Evolutionary conservation across 2,113 vertebrate genomes (phyloP).

Genomic region (Murina feae): DNA sequence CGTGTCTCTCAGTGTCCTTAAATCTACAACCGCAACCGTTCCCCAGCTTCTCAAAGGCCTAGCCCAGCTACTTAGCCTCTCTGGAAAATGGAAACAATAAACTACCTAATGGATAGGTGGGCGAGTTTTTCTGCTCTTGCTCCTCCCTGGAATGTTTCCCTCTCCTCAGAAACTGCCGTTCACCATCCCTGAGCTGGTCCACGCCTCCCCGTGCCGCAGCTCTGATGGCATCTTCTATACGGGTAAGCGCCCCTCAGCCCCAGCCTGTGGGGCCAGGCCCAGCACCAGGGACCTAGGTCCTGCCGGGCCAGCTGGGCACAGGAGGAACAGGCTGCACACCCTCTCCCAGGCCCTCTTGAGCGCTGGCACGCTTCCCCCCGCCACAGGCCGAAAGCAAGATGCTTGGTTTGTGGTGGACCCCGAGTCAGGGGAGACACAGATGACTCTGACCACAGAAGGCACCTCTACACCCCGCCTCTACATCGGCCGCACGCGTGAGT

Average conservation of each 20-base stretch:
- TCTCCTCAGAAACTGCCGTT: slow-evolving; percentile 93
- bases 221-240: slow-evolving; percentile 96
- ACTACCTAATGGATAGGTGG: too few species aligned
- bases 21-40: too few species aligned
- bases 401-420: slow-evolving; percentile 95
- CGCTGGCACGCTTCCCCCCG: not conserved
- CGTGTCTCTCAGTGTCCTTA: not conserved
- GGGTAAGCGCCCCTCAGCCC: slow-evolving; percentile 78
- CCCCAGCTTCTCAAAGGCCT: not conserved
- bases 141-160: not conserved
- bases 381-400: slow-evolving; percentile 95
- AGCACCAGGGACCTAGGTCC: not conserved
- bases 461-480: slow-evolving; percentile 90
- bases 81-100: not conserved
- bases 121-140: not conserved
- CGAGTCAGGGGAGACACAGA: slow-evolving; percentile 94
- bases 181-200: slow-evolving; percentile 96
- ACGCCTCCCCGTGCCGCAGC: slow-evolving; percentile 94
- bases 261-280: fast-evolving
- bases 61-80: not conserved
- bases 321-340: not conserved
- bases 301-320: not conserved
- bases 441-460: slow-evolving; percentile 88
- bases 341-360: not conserved
- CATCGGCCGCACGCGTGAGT: slow-evolving; percentile 94